Evolutionary conservation across 2,113 vertebrate species (phyloP).

Genomic region (Kobus ellipsiprymnus): DNA sequence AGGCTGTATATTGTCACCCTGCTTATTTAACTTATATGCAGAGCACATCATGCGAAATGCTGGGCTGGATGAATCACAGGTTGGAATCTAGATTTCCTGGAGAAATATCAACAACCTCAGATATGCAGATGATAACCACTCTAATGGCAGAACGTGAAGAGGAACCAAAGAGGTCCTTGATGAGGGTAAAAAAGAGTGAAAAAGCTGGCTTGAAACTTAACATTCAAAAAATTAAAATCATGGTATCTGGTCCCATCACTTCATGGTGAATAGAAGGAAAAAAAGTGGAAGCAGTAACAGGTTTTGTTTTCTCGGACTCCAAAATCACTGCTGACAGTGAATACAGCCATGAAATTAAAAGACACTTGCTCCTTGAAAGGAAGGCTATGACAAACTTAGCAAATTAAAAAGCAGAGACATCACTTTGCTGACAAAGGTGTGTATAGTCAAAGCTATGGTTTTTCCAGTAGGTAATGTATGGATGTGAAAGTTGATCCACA

Average conservation of each 20-base stretch:
- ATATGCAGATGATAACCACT: not conserved
- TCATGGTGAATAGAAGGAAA: not conserved
- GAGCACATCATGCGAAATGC: not conserved
- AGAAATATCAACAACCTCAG: not conserved
- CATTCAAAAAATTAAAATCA: not conserved
- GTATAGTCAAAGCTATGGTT: not conserved
- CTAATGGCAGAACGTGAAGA: not conserved
- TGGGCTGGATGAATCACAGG: not conserved
- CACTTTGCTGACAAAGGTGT: not conserved
- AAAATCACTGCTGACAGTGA: not conserved
- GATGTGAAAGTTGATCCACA: not conserved
- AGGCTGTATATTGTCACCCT: not conserved
- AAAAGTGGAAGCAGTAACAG: not conserved
- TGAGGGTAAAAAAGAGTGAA: not conserved
- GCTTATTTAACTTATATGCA: not conserved
- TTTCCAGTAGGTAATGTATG: not conserved
- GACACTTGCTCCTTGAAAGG: not conserved
- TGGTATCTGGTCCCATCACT: not conserved
- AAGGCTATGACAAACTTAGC: not conserved
- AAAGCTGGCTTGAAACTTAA: not conserved
- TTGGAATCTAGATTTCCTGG: not conserved
- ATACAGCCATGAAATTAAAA: not conserved
- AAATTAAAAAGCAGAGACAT: not conserved
- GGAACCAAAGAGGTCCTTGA: not conserved
- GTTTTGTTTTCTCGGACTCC: not conserved